phyloP scores from a whole-genome alignment of 2,888 invertebrate genomes.

The Eupithecia vulgata region DNA sequence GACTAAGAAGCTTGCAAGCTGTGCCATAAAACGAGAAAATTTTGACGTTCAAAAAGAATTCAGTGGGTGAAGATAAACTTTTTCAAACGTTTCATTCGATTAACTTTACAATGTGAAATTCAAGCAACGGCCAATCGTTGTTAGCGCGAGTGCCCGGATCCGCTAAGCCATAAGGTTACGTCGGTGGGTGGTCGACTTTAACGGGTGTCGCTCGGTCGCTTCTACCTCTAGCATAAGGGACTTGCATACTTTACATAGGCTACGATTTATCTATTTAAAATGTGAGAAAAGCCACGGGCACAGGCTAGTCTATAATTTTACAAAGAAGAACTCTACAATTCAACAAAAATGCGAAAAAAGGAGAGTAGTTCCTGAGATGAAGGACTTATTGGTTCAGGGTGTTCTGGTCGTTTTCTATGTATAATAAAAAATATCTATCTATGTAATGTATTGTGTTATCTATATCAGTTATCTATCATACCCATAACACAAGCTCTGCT shows the following conservation, averaged over 20 bases:
- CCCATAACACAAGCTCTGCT: no score
- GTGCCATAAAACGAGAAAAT: background rate
- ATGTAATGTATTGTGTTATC: no score
- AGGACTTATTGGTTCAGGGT: no score
- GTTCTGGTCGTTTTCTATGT: no score
- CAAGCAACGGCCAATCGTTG: slow-evolving; percentile 44
- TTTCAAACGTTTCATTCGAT: background rate
- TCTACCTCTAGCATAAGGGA: background rate
- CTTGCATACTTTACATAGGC: background rate
- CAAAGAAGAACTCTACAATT: no score
- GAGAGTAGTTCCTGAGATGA: no score
- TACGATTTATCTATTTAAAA: background rate
- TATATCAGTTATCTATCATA: no score
- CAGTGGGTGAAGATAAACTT: no score
- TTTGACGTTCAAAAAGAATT: background rate
- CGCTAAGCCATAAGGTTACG: slow-evolving; percentile 41
- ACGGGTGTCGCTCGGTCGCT: slow-evolving; percentile 44
- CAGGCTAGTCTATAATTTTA: background rate
- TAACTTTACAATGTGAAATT: slow-evolving; percentile 8
- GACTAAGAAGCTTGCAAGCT: background rate
- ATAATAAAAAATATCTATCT: no score
- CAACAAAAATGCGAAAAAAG: no score
- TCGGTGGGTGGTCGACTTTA: slow-evolving; percentile 59
- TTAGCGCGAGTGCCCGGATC: slow-evolving; percentile 43
- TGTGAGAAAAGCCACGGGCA: no score